phyloP scores from a whole-genome alignment of 2,797 vertebrate species.

The Acanthurus lineatus region DNA sequence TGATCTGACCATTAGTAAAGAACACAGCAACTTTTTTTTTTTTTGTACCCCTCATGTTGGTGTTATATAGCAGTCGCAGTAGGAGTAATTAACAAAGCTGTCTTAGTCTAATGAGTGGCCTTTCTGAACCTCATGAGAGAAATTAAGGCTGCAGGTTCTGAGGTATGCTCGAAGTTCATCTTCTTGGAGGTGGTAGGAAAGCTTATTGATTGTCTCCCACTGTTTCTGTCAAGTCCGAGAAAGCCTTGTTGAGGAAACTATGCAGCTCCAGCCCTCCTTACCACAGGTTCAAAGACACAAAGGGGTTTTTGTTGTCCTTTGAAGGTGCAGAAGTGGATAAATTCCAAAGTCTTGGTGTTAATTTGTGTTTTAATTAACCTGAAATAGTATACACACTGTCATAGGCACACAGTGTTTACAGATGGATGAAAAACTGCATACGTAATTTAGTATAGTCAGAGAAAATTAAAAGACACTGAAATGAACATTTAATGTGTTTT shows the following conservation, averaged over 20 bases:
- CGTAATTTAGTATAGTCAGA: not conserved
- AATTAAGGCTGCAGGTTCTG: slow-evolving; percentile 61
- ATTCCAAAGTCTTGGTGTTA: slow-evolving; percentile 27
- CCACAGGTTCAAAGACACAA: slow-evolving; percentile 62
- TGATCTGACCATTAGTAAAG: slow-evolving; percentile 59
- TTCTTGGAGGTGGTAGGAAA: slow-evolving; percentile 64
- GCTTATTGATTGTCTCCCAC: slow-evolving; percentile 81
- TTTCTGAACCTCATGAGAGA: slow-evolving; percentile 64
- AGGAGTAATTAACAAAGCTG: slow-evolving; percentile 67
- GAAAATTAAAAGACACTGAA: too few species aligned
- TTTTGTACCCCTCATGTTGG: not conserved
- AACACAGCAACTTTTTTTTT: slow-evolving; percentile 30
- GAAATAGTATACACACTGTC: not conserved
- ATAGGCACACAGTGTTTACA: not conserved
- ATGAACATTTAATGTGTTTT: not conserved
- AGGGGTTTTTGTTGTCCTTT: slow-evolving; percentile 50
- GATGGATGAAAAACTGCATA: not conserved
- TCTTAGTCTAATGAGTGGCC: slow-evolving; percentile 65
- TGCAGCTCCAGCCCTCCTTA: slow-evolving; percentile 45
- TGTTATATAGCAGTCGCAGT: slow-evolving; percentile 38
- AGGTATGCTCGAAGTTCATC: slow-evolving; percentile 59
- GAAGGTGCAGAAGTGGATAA: slow-evolving; percentile 48
- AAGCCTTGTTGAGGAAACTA: slow-evolving; percentile 54
- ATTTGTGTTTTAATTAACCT: slow-evolving; percentile 48
- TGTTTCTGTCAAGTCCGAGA: slow-evolving; percentile 74